phyloP scores from a whole-genome alignment of 2,113 vertebrate species.

The Puma concolor region DNA sequence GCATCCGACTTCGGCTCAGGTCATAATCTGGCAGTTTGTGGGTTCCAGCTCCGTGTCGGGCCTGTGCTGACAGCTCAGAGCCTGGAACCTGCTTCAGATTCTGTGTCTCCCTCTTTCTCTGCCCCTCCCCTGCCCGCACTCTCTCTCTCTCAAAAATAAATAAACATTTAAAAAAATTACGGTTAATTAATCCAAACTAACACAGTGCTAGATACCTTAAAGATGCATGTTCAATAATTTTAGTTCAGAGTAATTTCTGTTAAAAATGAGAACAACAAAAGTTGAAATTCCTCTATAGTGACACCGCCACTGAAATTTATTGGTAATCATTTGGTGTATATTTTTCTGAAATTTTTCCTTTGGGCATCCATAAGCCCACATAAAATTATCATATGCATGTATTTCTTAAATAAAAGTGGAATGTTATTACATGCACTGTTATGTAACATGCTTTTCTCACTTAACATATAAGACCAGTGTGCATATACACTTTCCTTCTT shows the following conservation, averaged over 20 bases:
- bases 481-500: background rate
- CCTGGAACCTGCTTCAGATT: no score
- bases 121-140: no score
- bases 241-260: slow-evolving; percentile 78
- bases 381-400: background rate
- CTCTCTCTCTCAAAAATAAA: no score
- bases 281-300: background rate
- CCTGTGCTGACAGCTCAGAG: no score
- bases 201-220: background rate
- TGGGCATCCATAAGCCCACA: background rate
- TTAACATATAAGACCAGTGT: background rate
- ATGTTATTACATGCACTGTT: background rate
- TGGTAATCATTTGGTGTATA: background rate
- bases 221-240: background rate
- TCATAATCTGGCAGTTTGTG: no score
- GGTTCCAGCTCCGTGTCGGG: no score
- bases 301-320: background rate
- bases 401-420: slow-evolving; percentile 18
- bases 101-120: no score
- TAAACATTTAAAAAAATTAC: background rate
- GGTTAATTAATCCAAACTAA: background rate
- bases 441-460: background rate
- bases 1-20: no score
- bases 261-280: slow-evolving; percentile 81
- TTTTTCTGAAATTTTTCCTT: slow-evolving; percentile 33